A percentile compares a stretch with the other conserved stretches of the same genome.
Conservation (phyloP, 2,113 vertebrate genomes). For the Casuarius casuarius region DNA sequence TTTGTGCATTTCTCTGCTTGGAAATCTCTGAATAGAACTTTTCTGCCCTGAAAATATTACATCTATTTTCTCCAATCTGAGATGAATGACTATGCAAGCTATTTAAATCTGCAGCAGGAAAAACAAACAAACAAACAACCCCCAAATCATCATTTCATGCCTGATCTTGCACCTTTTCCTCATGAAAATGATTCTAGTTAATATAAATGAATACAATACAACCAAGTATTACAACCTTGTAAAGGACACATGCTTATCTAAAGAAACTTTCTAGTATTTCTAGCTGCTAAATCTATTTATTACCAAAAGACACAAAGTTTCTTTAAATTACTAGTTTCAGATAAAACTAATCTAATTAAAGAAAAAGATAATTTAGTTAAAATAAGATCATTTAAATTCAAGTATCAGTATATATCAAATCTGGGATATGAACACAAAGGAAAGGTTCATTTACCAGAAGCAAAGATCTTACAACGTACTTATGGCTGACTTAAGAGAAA, state of each 20-base stretch:
- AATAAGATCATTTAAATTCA: neutral
- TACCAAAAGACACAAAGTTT: neutral
- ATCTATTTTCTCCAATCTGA: neutral
- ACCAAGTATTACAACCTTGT: neutral
- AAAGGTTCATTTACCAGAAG: neutral
- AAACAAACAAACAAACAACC: neutral
- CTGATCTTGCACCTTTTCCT: conserved; percentile 2
- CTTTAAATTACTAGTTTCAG: neutral
- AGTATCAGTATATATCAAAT: neutral
- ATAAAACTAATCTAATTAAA: neutral
- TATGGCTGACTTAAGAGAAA: neutral
- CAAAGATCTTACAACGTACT: neutral
- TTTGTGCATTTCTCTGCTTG: neutral
- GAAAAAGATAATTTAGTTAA: neutral
- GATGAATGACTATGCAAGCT: neutral
- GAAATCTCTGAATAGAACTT: conserved; percentile 12
- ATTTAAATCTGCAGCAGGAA: conserved; percentile 13
- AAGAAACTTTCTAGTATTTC: neutral
- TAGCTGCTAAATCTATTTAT: neutral
- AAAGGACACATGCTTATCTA: neutral
- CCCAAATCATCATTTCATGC: neutral
- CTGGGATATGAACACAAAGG: neutral
- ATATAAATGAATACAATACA: neutral
- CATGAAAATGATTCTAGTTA: neutral
- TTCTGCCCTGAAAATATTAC: neutral